A percentile compares a stretch with the other conserved stretches of the same genome.
Conservation (phyloP, 2,113 vertebrate genomes). For the Cololabis saira region DNA sequence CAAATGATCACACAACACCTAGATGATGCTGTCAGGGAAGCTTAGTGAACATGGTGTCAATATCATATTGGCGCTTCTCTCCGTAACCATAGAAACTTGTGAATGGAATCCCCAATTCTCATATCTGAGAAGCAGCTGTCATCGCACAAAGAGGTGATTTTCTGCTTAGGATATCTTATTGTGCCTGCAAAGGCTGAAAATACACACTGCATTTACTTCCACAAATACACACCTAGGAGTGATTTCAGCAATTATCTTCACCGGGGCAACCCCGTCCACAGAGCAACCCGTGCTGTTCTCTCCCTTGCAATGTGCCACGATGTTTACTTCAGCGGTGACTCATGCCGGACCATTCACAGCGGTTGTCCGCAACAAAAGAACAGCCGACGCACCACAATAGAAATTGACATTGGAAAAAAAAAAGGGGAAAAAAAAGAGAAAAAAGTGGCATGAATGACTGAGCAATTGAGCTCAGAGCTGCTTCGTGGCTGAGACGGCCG, state of each 20-base stretch:
- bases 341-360: conserved; percentile 57
- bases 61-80: conserved; percentile 44
- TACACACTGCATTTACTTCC: not conserved
- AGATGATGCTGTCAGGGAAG: conserved; percentile 31
- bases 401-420: conserved; percentile 49
- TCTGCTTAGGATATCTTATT: not conserved
- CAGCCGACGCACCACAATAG: conserved; percentile 54
- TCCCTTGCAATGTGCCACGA: conserved; percentile 46
- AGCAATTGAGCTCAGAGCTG: conserved; percentile 59
- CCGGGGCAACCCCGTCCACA: conserved; percentile 42
- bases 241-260: conserved; percentile 45
- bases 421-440: conserved; percentile 22
- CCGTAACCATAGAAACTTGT: conserved; percentile 67
- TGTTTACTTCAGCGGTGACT: conserved; percentile 68
- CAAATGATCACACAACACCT: conserved; percentile 44
- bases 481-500: conserved; percentile 46
- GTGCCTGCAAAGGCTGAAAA: not conserved
- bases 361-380: conserved; percentile 67
- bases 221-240: conserved; percentile 10
- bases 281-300: conserved; percentile 46
- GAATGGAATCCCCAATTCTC: conserved; percentile 44
- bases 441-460: conserved; percentile 57
- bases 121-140: conserved; percentile 19
- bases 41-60: conserved; percentile 46
- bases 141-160: conserved; percentile 14